Percentiles rank a stretch among this genome's conserved stretches.
These are phyloP conservation scores for Ceratoteleas bidentatus DNA, from an alignment of 1,140 invertebrate genomes.

Conservation along the genomic window DNA sequence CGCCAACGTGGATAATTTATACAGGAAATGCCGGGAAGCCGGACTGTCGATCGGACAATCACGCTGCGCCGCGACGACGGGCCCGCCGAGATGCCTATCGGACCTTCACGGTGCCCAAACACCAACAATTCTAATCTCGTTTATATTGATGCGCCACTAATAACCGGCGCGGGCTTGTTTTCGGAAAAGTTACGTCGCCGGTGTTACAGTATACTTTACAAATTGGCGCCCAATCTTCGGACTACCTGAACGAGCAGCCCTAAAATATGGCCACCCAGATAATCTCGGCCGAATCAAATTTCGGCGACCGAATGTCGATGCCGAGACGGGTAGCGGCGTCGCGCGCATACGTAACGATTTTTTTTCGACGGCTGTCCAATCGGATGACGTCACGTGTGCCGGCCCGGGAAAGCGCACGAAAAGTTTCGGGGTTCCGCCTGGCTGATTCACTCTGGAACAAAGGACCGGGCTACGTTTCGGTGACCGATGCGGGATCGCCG, in stretches of 20 bases:
- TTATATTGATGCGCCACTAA: conserved; percentile 57
- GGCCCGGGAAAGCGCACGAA: too few species aligned
- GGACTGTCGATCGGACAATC: conserved; percentile 58
- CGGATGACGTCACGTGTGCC: not conserved
- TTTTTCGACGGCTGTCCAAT: not conserved
- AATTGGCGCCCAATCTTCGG: conserved; percentile 51
- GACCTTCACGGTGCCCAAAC: conserved; percentile 57
- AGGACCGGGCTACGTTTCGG: too few species aligned
- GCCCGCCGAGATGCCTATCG: conserved; percentile 51
- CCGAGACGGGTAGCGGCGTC: conserved; percentile 25
- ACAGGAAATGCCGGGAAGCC: conserved; percentile 38
- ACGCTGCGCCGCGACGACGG: conserved; percentile 49
- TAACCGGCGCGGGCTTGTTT: conserved; percentile 57
- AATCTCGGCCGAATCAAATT: conserved; percentile 44
- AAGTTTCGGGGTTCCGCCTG: not conserved
- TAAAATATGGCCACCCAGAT: conserved; percentile 57
- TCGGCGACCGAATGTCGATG: conserved; percentile 27
- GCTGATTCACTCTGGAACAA: too few species aligned
- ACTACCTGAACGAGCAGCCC: conserved; percentile 46
- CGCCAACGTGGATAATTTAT: conserved; percentile 60
- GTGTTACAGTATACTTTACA: conserved; percentile 60
- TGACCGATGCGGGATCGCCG: too few species aligned
- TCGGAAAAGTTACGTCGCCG: conserved; percentile 54
- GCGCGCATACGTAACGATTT: not conserved
- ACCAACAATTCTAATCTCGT: conserved; percentile 61